Evolutionary conservation across 2,888 invertebrate genomes (phyloP), one percentile per base, ranked within the genome.

Genomic region (Barypeithes pellucidus): DNA sequence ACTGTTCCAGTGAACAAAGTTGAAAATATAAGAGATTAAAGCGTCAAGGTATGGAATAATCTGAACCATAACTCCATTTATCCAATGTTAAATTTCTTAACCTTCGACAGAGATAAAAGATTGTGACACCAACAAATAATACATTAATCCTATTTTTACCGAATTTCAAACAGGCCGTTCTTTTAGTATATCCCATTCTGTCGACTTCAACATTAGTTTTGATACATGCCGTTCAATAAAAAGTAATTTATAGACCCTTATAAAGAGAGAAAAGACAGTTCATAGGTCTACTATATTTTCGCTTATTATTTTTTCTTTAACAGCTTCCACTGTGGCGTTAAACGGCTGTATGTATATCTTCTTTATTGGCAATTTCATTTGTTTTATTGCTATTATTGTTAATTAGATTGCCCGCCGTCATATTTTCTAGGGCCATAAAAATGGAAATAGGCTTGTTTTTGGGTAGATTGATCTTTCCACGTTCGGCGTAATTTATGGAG

Each of bases 301-400:
- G 47, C 71, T 66, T 41, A 66, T 59, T 72, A 60, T 72, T 72
- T 69, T 66, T 60, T 72, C 71, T 72, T 29, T 45, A 54, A 54
- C 39, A 60, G 50, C 71, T 57, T 50, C 36, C 45, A 33, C 33
- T 29, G 57, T 47, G 45, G 65, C 71, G 54, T 52, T 47, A 47
- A 22, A 45, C 57, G 29, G 36, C 22, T 47, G 62, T 54, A 66
- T 59, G 71, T 72, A 57, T 72, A 72, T 72, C 71, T 72, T 72
- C 57, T 72, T 72, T 72, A 72, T 72, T 43, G 66, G 60, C 66
- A 45, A 59, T 72, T 65, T 63, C 59, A 72, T 72, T 60, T 72
- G 36, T 59, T 66, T 72, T 72, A 72, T 66, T 57, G 71, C 65
- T 39, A 29, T 63, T 60, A 60, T 72, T 65, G 66, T 72, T 66